These are phyloP conservation scores for Gastrophryne carolinensis DNA, from an alignment of 2,797 vertebrate species.

Conservation along the genomic window DNA sequence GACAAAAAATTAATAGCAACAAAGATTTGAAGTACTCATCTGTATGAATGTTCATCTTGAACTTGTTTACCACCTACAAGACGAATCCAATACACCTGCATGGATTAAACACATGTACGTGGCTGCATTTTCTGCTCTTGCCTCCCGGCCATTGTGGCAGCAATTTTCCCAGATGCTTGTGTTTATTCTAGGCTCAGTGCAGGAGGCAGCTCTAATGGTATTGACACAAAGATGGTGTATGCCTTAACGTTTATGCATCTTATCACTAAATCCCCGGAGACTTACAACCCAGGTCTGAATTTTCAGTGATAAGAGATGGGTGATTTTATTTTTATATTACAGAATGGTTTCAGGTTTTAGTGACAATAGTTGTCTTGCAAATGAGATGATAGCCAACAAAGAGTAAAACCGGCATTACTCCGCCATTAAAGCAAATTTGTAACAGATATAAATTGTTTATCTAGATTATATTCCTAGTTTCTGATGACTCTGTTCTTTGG, in stretches of 20 bases:
- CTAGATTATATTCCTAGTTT: too few relatives aligned
- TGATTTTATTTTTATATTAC: background rate
- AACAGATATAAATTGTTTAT: too few relatives aligned
- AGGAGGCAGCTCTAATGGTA: background rate
- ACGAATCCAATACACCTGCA: background rate
- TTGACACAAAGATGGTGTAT: background rate
- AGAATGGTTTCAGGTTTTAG: background rate
- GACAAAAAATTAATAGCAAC: constrained; percentile 34
- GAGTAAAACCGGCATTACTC: background rate
- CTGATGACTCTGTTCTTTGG: too few relatives aligned
- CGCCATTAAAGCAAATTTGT: too few relatives aligned
- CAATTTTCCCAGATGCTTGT: background rate
- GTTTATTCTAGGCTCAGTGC: background rate
- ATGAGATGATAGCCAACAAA: background rate
- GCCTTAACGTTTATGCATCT: background rate
- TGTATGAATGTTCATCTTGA: background rate
- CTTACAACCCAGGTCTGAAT: background rate
- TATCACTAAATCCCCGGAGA: background rate
- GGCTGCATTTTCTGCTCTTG: background rate
- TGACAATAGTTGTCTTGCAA: background rate
- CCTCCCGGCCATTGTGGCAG: background rate
- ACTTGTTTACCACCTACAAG: background rate
- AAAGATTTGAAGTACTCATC: background rate
- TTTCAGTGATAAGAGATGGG: background rate
- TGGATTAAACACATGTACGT: background rate